Evolutionary conservation across 2,888 invertebrate species (phyloP), one percentile per base, ranked within the genome.

Genomic region (Neria commutata): DNA sequence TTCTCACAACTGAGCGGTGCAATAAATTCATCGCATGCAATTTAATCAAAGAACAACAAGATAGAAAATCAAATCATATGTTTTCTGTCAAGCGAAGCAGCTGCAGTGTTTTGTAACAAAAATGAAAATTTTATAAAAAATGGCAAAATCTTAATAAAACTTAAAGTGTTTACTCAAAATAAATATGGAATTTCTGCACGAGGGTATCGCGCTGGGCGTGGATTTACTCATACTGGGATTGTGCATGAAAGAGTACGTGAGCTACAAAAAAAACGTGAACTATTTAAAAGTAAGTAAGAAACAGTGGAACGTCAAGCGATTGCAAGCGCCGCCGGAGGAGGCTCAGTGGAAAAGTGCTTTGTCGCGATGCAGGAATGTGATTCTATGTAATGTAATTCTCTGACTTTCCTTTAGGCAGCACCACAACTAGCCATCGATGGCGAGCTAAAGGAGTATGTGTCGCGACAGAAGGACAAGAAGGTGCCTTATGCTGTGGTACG

Each of bases 401-500:
- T 34, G 4, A 8, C 16, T 14, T 17, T 17, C 14, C 19, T 37
- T 11, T 74, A 91, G 91, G 84, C 85, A 61, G 90, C 91, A 47
- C 90, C 91, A 23, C 86, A 89, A 60, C 77, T 90, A 49, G 86
- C 89, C 54, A 86, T 92, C 62, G 87, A 90, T 72, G 81, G 84
- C 14, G 84, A 87, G 45, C 76, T 92, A 5, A 86, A 85, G 61
- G 84, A 85, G 29, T 84, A 88, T 68, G 83, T 91, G n/a, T 81
- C 84, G 47, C 85, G 85, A 54, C 86, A 86, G 65, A 84, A 88
- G 3, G 86, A 88, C 63, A 84, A 87, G 63, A 88, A 86, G 66
- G 83, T 92, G 61, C 87, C 88, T 0, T 93, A 91, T 82, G 89
- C 90, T 42, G 90, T 91, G 21, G 85, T 93, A 54, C 83, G 91